These are phyloP conservation scores for Caenorhabditis virilis DNA, from an alignment of 2,888 invertebrate genomes.

Conservation along the genomic window DNA sequence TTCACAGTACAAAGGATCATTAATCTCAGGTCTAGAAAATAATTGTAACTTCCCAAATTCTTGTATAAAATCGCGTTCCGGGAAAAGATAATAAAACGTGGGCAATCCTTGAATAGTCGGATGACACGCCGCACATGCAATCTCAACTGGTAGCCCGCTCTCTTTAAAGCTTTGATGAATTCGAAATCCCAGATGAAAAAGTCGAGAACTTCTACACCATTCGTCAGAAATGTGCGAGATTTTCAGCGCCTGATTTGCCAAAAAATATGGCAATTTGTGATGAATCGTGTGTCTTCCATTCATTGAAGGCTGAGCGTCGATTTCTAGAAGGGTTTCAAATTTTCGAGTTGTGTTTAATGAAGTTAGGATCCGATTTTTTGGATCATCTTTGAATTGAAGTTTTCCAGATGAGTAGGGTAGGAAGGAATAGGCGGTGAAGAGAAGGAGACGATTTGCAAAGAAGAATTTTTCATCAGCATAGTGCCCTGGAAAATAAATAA, in stretches of 20 bases:
- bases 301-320: background rate
- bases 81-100: conserved; percentile 13
- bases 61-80: conserved; percentile 21
- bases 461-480: background rate
- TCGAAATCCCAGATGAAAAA: conserved; percentile 24
- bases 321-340: background rate
- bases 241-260: conserved; percentile 20
- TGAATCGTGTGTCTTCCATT: conserved; percentile 6
- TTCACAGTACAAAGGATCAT: conserved; percentile 1
- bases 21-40: background rate
- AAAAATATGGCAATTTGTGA: conserved; percentile 30
- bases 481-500: background rate
- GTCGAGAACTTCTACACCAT: conserved; percentile 9
- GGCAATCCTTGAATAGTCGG: conserved; percentile 23
- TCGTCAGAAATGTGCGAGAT: conserved; percentile 13
- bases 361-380: background rate
- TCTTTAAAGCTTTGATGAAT: conserved; percentile 14
- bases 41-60: conserved; percentile 7
- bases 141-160: conserved; percentile 13
- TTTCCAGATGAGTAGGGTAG: background rate
- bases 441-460: background rate
- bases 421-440: background rate
- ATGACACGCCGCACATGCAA: conserved; percentile 28
- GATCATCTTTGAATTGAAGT: background rate
- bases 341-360: background rate